These are phyloP conservation scores for Orestias chungarensis DNA, from an alignment of 2,797 vertebrate genomes.

Conservation along the genomic window DNA sequence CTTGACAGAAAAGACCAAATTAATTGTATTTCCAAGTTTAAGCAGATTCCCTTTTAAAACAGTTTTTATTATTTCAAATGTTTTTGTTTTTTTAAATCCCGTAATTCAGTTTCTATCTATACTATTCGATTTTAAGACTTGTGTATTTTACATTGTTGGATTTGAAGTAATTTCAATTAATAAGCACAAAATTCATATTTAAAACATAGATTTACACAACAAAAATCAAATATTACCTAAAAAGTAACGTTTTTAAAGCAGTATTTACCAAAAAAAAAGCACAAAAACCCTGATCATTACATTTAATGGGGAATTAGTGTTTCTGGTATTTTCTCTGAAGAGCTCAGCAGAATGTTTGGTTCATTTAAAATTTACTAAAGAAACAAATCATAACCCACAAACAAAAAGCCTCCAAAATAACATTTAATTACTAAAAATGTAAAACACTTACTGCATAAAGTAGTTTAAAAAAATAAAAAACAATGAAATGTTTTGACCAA, in stretches of 20 bases:
- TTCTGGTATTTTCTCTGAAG: not conserved
- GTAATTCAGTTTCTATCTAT: not conserved
- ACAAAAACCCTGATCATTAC: conserved; percentile 12
- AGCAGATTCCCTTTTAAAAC: not conserved
- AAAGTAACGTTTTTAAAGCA: conserved; percentile 26
- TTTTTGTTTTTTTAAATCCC: not conserved
- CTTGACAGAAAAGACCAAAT: not conserved
- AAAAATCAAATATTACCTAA: not conserved
- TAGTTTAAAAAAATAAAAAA: not conserved
- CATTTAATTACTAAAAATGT: not conserved
- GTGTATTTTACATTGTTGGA: not conserved
- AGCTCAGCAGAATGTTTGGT: not conserved
- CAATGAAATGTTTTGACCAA: not conserved
- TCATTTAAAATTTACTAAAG: not conserved
- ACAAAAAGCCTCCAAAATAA: not conserved
- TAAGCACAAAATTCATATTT: not conserved
- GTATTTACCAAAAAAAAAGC: conserved; percentile 45
- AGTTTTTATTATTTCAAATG: not conserved
- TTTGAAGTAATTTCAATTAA: not conserved
- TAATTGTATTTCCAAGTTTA: not conserved
- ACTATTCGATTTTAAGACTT: not conserved
- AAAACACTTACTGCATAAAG: not conserved
- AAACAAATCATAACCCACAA: not conserved
- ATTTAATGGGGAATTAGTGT: not conserved
- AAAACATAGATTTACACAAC: not conserved